Conservation (phyloP, 2,113 vertebrate genomes). For the Mola mola region DNA sequence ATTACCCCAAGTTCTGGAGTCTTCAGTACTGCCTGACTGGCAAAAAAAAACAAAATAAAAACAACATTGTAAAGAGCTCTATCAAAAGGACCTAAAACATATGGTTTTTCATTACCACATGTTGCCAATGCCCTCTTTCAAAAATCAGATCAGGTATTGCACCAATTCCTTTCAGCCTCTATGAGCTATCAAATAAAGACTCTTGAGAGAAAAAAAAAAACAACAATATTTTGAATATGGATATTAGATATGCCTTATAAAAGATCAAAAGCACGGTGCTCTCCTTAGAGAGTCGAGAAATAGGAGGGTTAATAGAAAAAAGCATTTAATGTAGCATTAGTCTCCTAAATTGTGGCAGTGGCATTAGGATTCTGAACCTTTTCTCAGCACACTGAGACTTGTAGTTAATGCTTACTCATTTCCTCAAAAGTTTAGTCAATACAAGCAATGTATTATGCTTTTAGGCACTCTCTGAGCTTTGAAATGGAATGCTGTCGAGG, state of each 20-base stretch:
- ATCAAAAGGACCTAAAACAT: background rate
- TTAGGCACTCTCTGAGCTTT: conserved; percentile 2
- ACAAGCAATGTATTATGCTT: conserved; percentile 18
- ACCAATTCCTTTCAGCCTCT: conserved; percentile 18
- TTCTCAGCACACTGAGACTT: conserved; percentile 37
- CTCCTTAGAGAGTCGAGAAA: conserved; percentile 54
- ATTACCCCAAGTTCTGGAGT: no score
- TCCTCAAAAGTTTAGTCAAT: conserved; percentile 47
- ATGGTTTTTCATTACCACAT: conserved; percentile 10
- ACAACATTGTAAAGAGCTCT: background rate
- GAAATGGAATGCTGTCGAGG: conserved; percentile 10
- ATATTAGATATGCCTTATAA: conserved; percentile 62
- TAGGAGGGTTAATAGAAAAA: conserved; percentile 46
- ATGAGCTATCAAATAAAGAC: conserved; percentile 35
- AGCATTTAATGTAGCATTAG: conserved; percentile 54
- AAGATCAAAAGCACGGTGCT: conserved; percentile 58
- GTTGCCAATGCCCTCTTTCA: conserved; percentile 18
- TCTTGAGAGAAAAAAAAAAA: conserved; percentile 6
- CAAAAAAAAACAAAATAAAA: no score
- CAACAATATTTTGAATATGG: conserved; percentile 50
- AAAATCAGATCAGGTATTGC: conserved; percentile 25
- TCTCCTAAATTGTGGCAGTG: conserved; percentile 39
- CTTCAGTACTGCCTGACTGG: no score
- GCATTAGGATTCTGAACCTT: conserved; percentile 53
- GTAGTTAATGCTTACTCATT: conserved; percentile 61